Conservation (phyloP, 1,140 invertebrate genomes). For the Caenorhabditis tropicalis region DNA sequence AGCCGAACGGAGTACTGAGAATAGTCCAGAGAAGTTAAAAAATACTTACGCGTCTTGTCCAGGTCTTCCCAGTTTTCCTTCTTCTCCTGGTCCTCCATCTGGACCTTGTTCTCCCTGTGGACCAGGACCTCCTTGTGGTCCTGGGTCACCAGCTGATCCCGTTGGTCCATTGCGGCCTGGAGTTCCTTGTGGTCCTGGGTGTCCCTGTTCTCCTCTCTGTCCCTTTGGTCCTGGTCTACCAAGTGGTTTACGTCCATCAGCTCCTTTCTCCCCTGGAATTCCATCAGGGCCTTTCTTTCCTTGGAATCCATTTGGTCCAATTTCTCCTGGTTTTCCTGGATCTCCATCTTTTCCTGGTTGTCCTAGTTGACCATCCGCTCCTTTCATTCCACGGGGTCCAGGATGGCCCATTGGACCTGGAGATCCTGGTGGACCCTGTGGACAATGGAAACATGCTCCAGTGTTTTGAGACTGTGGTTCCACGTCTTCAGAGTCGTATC, state of each 20-base stretch:
- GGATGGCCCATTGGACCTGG: slow-evolving; percentile 52
- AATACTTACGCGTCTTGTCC: slow-evolving; percentile 24
- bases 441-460: slow-evolving; percentile 53
- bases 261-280: slow-evolving; percentile 54
- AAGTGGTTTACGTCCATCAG: slow-evolving; percentile 47
- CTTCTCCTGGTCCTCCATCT: slow-evolving; percentile 37
- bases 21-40: background rate
- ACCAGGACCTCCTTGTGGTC: slow-evolving; percentile 35
- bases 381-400: slow-evolving; percentile 57
- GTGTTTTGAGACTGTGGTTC: slow-evolving; percentile 39
- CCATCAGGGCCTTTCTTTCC: slow-evolving; percentile 54
- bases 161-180: slow-evolving; percentile 51
- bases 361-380: slow-evolving; percentile 54
- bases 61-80: slow-evolving; percentile 45
- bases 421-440: slow-evolving; percentile 51
- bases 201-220: slow-evolving; percentile 52
- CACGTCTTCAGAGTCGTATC: slow-evolving; percentile 51
- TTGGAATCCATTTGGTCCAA: slow-evolving; percentile 28
- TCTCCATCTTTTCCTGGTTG: slow-evolving; percentile 46
- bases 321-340: slow-evolving; percentile 52
- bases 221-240: slow-evolving; percentile 55
- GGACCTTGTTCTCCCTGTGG: slow-evolving; percentile 15
- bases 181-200: slow-evolving; percentile 45
- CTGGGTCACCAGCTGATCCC: slow-evolving; percentile 48
- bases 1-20: background rate